Base-by-base conservation (phyloP, 2,797 vertebrate genomes). In the Scarus forsteni region DNA sequence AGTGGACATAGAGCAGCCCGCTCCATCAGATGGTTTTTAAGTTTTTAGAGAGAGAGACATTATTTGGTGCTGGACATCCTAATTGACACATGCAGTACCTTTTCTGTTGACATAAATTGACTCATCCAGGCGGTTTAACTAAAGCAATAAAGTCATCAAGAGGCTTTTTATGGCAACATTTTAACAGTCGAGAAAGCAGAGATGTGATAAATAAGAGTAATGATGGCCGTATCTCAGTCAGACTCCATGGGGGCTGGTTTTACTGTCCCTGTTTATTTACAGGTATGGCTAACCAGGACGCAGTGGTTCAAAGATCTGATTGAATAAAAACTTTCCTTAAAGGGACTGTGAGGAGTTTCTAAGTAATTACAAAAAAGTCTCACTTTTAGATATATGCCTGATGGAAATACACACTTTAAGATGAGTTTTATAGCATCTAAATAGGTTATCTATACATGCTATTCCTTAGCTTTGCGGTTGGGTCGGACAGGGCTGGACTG, bases 31-130 rank as follows among this genome's bases (percentile, higher is more conserved):
- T 18, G 27, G 38, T 42, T 59, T 16, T 44, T 38, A 8, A 1
- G 12, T 14, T 14, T 34, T 8, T 40, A 56, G 49, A 57, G 16
- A 49, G 36, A 54, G 35, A 40, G 11, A 8, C 14, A 0, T 14
- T 16, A 63, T 73, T 15, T 61, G 36, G 57, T 18, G 13, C 71
- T 54, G 42, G 34, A 27, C 18, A 55, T 9, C 35, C 34, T 42
- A n/a, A 19, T 44, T 42, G 45, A 46, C 16, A 38, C 16, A 55
- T 10, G 15, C 12, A 7, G 19, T 10, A 53, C 13, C 5, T 45
- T 69, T 35, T 19, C n/a, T n/a, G 68, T 63, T 57, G 5, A 58
- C 50, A 51, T 44, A 3, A 34, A 43, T 3, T 8, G 35, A 16
- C 13, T 48, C 7, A 16, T 51, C 19, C 54, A 46, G 19, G 48